Conservation (phyloP, 2,888 invertebrate species). For the Steinernema hermaphroditum region DNA sequence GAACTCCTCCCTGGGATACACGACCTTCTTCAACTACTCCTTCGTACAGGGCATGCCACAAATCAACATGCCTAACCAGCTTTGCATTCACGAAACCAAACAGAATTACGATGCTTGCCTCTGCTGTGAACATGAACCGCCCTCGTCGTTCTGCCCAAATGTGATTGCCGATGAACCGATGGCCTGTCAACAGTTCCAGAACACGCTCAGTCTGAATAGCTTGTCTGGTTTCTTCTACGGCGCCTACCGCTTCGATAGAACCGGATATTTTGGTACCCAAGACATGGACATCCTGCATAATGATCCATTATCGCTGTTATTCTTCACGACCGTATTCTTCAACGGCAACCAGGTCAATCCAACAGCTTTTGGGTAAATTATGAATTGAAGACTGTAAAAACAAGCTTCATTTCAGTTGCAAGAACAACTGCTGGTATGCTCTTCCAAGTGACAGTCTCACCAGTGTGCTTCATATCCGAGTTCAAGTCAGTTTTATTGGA, state of each 20-base stretch:
- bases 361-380: background rate
- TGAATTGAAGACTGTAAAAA: background rate
- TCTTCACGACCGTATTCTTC: background rate
- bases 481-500: background rate
- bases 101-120: background rate
- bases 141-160: background rate
- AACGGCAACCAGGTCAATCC: background rate
- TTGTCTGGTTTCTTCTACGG: constrained; percentile 5
- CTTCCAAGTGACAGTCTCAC: background rate
- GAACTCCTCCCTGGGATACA: background rate
- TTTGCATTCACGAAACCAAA: background rate
- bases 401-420: background rate
- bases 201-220: background rate
- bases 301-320: background rate
- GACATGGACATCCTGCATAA: constrained; percentile 4
- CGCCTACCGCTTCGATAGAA: background rate
- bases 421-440: background rate
- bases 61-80: background rate
- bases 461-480: background rate
- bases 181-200: background rate
- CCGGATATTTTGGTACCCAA: constrained; percentile 2
- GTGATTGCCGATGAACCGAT: background rate
- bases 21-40: background rate
- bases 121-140: background rate
- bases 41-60: background rate